A percentile compares a stretch with the other conserved stretches of the same genome.
phyloP scores from a whole-genome alignment of 2,888 invertebrate species.

The Chrysodeixis includens region DNA sequence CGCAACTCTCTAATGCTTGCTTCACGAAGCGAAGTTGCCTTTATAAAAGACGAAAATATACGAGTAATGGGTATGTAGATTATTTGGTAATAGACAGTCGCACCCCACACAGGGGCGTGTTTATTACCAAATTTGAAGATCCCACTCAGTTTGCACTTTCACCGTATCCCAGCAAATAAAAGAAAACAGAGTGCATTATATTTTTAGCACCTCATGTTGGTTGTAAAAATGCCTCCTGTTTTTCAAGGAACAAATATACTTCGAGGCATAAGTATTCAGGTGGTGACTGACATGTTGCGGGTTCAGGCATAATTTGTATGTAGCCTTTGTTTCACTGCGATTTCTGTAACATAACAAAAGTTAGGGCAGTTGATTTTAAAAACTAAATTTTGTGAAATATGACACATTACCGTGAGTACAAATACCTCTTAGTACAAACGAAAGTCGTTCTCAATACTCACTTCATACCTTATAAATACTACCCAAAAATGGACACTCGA shows the following conservation, averaged over 20 bases:
- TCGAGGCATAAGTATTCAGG: not conserved
- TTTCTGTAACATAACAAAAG: not conserved
- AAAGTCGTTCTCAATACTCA: not conserved
- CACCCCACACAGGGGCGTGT: constrained; percentile 38
- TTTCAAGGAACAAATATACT: not conserved
- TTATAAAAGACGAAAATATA: constrained; percentile 11
- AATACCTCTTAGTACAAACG: not conserved
- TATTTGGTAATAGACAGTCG: constrained; percentile 43
- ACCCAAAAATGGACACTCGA: constrained; percentile 23
- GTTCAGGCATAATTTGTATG: not conserved
- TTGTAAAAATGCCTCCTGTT: constrained; percentile 14
- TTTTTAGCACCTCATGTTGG: constrained; percentile 13
- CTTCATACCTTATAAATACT: constrained; percentile 16
- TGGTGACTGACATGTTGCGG: not conserved
- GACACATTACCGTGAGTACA: not conserved
- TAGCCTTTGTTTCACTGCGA: not conserved
- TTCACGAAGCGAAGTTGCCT: not conserved
- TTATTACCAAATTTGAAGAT: constrained; percentile 36
- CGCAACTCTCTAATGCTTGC: not conserved
- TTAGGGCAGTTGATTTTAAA: no score
- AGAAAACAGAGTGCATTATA: constrained; percentile 31
- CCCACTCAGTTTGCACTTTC: constrained; percentile 42
- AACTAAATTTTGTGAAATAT: no score
- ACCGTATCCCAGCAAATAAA: constrained; percentile 27
- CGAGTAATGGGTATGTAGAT: constrained; percentile 20